A percentile compares a stretch with the other conserved stretches of the same genome.
These are phyloP conservation scores for Trachelus troglodyta DNA, from an alignment of 2,888 invertebrate species.

Conservation along the genomic window DNA sequence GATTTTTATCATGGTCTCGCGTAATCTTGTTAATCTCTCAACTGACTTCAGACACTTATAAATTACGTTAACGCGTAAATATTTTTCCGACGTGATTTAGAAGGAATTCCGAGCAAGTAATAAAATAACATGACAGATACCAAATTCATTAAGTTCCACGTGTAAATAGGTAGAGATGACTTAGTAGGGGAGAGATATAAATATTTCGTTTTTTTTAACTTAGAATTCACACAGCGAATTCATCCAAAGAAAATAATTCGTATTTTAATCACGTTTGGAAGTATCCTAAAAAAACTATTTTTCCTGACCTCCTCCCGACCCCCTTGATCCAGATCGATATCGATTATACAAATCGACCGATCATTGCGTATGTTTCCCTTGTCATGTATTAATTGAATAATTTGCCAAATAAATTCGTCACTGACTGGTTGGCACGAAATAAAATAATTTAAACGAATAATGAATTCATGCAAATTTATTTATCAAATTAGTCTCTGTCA, in stretches of 20 bases:
- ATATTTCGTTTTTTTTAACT: neutral
- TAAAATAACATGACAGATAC: neutral
- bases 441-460: neutral
- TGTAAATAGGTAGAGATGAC: neutral
- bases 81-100: conserved; percentile 7
- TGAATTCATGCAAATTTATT: neutral
- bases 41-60: conserved; percentile 2
- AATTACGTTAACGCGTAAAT: conserved; percentile 20
- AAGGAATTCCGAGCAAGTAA: neutral
- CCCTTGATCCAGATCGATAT: too few relatives aligned
- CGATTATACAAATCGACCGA: neutral
- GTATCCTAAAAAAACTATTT: too few relatives aligned
- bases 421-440: too few relatives aligned
- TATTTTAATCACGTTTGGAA: neutral
- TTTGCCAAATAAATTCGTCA: neutral
- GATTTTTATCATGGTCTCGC: neutral
- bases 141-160: neutral
- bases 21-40: conserved; percentile 9
- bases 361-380: neutral
- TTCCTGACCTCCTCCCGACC: too few relatives aligned
- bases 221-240: neutral
- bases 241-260: neutral
- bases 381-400: neutral
- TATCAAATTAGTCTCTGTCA: neutral
- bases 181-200: neutral